Conservation (phyloP, 2,888 invertebrate genomes). For the Limnephilus auricula region DNA sequence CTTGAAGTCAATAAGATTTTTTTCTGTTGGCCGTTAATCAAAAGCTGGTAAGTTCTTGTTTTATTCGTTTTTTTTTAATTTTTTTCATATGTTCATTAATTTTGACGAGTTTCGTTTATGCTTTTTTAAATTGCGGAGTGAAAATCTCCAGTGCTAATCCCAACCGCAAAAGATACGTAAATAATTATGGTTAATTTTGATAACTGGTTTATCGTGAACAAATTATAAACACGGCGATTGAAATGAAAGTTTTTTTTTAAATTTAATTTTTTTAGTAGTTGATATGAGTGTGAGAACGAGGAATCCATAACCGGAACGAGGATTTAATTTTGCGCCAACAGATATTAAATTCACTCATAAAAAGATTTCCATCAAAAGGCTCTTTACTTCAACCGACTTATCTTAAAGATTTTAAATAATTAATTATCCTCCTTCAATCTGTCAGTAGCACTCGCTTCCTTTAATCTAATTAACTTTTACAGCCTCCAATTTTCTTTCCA, state of each 20-base stretch:
- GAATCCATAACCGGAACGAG: constrained; percentile 37
- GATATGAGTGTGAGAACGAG: constrained; percentile 22
- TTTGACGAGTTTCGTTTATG: not conserved
- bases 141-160: not conserved
- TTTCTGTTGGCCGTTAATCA: constrained; percentile 19
- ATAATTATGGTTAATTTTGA: not conserved
- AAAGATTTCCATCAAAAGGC: not conserved
- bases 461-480: not conserved
- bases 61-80: not conserved
- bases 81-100: not conserved
- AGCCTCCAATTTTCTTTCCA: not conserved
- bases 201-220: not conserved
- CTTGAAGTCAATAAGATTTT: constrained; percentile 8
- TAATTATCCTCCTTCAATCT: not conserved
- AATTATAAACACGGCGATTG: constrained; percentile 16
- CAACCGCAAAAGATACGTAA: not conserved
- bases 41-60: constrained; percentile 35
- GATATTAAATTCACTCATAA: not conserved
- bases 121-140: not conserved
- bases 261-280: constrained; percentile 6
- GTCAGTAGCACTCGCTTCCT: not conserved
- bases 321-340: not conserved
- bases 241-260: constrained; percentile 34
- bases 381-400: not conserved
- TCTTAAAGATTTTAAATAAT: not conserved